Evolutionary conservation across 2,797 vertebrate genomes (phyloP).

Genomic region (Hypotaenidia philippensis): DNA sequence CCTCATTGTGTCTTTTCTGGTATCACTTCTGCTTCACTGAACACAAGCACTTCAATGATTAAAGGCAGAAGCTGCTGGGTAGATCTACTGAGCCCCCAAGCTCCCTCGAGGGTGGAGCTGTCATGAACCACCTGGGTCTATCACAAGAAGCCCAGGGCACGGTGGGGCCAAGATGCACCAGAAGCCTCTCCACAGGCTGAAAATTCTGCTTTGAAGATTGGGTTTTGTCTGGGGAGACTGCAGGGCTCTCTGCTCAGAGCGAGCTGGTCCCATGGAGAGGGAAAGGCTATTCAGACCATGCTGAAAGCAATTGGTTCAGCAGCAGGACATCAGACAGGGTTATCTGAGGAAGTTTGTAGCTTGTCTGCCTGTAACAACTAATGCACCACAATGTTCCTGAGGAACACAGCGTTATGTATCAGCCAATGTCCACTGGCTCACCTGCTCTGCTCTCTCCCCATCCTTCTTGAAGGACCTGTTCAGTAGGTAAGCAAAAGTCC

Average conservation of each 20-base stretch:
- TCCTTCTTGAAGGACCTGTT: not conserved
- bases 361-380: not conserved
- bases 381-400: not conserved
- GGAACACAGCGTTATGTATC: not conserved
- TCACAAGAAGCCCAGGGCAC: not conserved
- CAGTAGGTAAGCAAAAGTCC: not conserved
- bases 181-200: not conserved
- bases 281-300: not conserved
- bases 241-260: not conserved
- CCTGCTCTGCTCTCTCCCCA: not conserved
- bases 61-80: not conserved
- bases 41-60: not conserved
- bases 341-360: not conserved
- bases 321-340: not conserved
- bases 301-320: not conserved
- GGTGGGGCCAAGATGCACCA: not conserved
- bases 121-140: fast-evolving
- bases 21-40: not conserved
- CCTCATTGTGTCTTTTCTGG: not conserved
- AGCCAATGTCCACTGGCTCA: too few relatives aligned
- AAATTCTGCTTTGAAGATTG: not conserved
- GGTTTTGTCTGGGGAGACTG: not conserved
- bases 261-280: fast-evolving
- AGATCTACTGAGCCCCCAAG: not conserved
- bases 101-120: not conserved